Conservation (phyloP, 1,140 invertebrate genomes). For the Trichonephila clavata region DNA sequence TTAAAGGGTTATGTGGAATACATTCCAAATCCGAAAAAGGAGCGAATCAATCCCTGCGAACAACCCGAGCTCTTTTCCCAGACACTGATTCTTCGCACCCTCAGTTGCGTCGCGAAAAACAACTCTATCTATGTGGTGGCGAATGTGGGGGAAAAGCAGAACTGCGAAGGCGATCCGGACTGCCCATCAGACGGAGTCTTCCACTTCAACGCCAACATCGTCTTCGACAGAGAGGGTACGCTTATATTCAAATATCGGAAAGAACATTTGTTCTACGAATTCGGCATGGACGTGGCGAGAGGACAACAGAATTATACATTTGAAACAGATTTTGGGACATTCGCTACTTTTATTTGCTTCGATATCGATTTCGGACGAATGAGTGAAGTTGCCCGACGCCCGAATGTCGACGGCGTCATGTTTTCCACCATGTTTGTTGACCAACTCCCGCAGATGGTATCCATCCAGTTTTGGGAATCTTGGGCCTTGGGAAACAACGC, state of each 20-base stretch:
- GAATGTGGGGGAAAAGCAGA: constrained; percentile 83
- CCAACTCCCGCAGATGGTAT: constrained; percentile 85
- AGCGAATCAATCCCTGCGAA: constrained; percentile 54
- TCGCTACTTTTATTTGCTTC: constrained; percentile 89
- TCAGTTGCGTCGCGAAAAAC: constrained; percentile 84
- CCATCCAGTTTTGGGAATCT: constrained; percentile 82
- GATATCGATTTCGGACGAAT: constrained; percentile 84
- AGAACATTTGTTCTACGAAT: constrained; percentile 86
- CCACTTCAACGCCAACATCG: constrained; percentile 89
- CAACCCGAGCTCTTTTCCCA: constrained; percentile 26
- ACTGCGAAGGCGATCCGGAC: neutral
- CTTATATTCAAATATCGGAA: constrained; percentile 88
- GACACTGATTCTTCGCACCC: constrained; percentile 78
- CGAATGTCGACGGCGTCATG: constrained; percentile 82
- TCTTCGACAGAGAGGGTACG: constrained; percentile 85
- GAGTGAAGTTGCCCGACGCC: constrained; percentile 80
- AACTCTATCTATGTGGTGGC: constrained; percentile 85
- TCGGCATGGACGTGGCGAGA: constrained; percentile 82
- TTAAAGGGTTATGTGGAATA: constrained; percentile 20
- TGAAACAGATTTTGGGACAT: constrained; percentile 82
- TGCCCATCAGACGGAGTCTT: constrained; percentile 81
- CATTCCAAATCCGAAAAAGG: constrained; percentile 65
- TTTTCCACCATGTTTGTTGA: constrained; percentile 88
- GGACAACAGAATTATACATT: constrained; percentile 84
- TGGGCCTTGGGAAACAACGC: constrained; percentile 84